Conservation (phyloP, 2,888 invertebrate species). For the Calliopum simillimum region DNA sequence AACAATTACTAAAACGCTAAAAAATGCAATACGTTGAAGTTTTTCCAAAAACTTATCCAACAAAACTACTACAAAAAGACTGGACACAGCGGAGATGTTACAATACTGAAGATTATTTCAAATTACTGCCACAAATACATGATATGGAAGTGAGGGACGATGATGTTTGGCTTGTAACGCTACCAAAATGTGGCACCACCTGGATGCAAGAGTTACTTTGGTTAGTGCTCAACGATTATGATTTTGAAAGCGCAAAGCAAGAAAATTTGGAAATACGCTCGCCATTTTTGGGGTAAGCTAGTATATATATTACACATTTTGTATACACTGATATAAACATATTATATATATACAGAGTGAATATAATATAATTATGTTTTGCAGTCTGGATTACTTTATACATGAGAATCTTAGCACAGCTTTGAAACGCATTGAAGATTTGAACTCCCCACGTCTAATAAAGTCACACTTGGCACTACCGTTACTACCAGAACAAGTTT, state of each 20-base stretch:
- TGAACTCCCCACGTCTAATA: slow-evolving; percentile 55
- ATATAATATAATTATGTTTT: no score
- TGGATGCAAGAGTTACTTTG: slow-evolving; percentile 63
- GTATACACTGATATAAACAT: no score
- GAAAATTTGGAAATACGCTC: slow-evolving; percentile 51
- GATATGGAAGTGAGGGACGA: slow-evolving; percentile 53
- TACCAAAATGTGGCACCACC: slow-evolving; percentile 60
- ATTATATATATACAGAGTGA: no score
- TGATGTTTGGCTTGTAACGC: slow-evolving; percentile 61
- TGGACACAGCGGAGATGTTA: slow-evolving; percentile 49
- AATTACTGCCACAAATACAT: slow-evolving; percentile 47
- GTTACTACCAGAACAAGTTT: slow-evolving; percentile 55
- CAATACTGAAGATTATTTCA: slow-evolving; percentile 18
- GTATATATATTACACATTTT: no score
- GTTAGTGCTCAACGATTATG: slow-evolving; percentile 56
- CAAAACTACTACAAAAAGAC: slow-evolving; percentile 47
- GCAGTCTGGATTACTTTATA: slow-evolving; percentile 6
- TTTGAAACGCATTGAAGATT: slow-evolving; percentile 37
- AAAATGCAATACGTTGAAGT: slow-evolving; percentile 44
- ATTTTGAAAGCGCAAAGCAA: slow-evolving; percentile 54
- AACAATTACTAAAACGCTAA: background rate
- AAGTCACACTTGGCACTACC: slow-evolving; percentile 56
- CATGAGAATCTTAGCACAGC: slow-evolving; percentile 38
- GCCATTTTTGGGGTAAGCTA: slow-evolving; percentile 56
- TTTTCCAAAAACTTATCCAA: slow-evolving; percentile 46